Evolutionary conservation across 2,888 invertebrate genomes (phyloP).

Genomic region (Heliconius ethilla): DNA sequence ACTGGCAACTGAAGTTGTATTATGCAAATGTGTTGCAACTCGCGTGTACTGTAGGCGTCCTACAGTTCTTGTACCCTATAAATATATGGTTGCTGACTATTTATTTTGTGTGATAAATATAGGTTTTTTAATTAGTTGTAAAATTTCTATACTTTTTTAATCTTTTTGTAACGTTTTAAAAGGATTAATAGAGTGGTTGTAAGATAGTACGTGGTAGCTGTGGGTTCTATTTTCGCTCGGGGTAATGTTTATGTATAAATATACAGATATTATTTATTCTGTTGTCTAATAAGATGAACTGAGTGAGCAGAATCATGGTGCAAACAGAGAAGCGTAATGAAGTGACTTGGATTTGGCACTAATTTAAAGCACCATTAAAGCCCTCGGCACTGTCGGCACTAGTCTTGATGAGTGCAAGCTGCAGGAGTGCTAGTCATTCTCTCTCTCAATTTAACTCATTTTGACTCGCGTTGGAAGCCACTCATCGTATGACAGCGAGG

Average conservation of each 20-base stretch:
- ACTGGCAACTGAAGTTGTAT: slow-evolving; percentile 76
- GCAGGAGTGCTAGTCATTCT: no score
- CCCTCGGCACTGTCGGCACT: no score
- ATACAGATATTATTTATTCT: background rate
- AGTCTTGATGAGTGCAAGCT: no score
- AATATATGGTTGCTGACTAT: slow-evolving; percentile 55
- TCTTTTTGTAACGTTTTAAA: background rate
- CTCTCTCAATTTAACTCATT: no score
- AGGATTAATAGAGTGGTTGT: background rate
- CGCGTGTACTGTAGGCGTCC: slow-evolving; percentile 72
- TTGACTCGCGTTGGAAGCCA: no score
- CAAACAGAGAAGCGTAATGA: no score
- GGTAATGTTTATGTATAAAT: background rate
- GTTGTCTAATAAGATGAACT: background rate
- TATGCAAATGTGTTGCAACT: slow-evolving; percentile 75
- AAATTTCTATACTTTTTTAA: background rate
- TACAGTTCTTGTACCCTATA: slow-evolving; percentile 64
- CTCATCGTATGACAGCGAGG: no score
- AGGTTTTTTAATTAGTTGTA: slow-evolving; percentile 39
- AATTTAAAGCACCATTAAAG: no score
- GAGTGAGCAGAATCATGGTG: no score
- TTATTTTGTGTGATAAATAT: slow-evolving; percentile 47
- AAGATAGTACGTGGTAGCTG: background rate
- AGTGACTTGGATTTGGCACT: no score
- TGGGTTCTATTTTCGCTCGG: background rate